Conservation (phyloP, 1,140 invertebrate species). For the Nylanderia fulva region DNA sequence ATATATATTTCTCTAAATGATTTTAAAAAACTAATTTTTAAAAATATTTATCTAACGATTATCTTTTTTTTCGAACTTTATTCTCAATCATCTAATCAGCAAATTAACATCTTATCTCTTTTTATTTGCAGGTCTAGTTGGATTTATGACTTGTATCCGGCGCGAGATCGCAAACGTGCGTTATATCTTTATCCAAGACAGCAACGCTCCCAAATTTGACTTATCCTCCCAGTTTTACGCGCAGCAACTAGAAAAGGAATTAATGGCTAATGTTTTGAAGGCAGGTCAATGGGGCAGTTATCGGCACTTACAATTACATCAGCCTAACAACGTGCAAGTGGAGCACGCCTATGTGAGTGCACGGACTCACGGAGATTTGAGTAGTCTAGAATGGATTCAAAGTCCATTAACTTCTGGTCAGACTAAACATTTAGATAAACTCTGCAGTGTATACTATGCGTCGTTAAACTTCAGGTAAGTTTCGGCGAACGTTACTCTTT, state of each 20-base stretch:
- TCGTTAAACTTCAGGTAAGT: constrained; percentile 92
- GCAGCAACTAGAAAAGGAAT: constrained; percentile 87
- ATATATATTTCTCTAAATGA: no score
- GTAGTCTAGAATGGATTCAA: constrained; percentile 98
- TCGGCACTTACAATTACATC: constrained; percentile 91
- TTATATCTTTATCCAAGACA: constrained; percentile 89
- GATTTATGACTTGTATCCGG: constrained; percentile 95
- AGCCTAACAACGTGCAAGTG: constrained; percentile 88
- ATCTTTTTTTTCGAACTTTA: no score
- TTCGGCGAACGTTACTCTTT: no score
- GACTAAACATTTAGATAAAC: constrained; percentile 85
- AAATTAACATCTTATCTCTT: not conserved
- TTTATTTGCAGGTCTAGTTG: constrained; percentile 90
- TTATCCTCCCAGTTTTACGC: constrained; percentile 85
- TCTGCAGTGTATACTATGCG: constrained; percentile 87
- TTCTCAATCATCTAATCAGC: no score
- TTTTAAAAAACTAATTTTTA: constrained; percentile 1
- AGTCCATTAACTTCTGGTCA: constrained; percentile 90
- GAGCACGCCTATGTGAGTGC: constrained; percentile 98
- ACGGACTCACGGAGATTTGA: constrained; percentile 94
- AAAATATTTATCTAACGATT: not conserved
- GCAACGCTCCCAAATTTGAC: constrained; percentile 88
- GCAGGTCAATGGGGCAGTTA: constrained; percentile 94
- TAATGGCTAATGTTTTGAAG: constrained; percentile 94
- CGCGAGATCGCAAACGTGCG: constrained; percentile 92